Percentiles rank a stretch among this genome's conserved stretches.
These are phyloP conservation scores for Berghia stephanieae DNA, from an alignment of 1,140 invertebrate species.

Conservation along the genomic window DNA sequence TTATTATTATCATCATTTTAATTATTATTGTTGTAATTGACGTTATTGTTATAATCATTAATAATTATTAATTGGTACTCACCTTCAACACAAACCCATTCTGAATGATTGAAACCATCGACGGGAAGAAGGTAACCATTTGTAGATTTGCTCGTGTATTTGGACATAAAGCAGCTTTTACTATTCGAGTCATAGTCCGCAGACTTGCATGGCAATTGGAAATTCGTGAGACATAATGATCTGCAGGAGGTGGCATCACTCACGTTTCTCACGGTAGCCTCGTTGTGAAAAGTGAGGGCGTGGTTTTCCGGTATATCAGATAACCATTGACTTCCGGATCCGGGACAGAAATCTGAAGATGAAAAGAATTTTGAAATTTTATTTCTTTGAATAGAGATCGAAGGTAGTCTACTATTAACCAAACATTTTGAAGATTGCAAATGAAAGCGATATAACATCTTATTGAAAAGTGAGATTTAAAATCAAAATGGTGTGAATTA, in stretches of 20 bases:
- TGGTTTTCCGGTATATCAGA: not conserved
- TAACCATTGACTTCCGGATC: not conserved
- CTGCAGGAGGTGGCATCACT: slow-evolving; percentile 31
- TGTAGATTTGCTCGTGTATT: slow-evolving; percentile 30
- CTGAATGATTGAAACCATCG: slow-evolving; percentile 31
- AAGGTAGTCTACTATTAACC: too few relatives aligned
- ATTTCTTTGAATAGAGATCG: too few relatives aligned
- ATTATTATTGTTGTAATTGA: too few relatives aligned
- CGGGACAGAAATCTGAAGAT: slow-evolving; percentile 13
- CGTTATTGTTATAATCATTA: too few relatives aligned
- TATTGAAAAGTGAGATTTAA: too few relatives aligned
- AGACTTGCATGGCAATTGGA: slow-evolving; percentile 42
- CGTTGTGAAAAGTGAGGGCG: slow-evolving; percentile 44
- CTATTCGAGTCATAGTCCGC: slow-evolving; percentile 37
- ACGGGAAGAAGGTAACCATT: slow-evolving; percentile 37
- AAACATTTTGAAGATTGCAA: too few relatives aligned
- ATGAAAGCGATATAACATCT: too few relatives aligned
- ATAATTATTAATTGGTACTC: too few relatives aligned
- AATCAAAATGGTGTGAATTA: too few relatives aligned
- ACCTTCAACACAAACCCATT: too few relatives aligned
- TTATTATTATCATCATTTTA: too few relatives aligned
- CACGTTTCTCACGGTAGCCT: slow-evolving; percentile 31
- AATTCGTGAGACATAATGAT: slow-evolving; percentile 33
- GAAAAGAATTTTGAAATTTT: too few relatives aligned
- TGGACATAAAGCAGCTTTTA: slow-evolving; percentile 42